A percentile compares a stretch with the other conserved stretches of the same genome.
Conservation (phyloP, 2,888 invertebrate species). For the Metalampra italica region DNA sequence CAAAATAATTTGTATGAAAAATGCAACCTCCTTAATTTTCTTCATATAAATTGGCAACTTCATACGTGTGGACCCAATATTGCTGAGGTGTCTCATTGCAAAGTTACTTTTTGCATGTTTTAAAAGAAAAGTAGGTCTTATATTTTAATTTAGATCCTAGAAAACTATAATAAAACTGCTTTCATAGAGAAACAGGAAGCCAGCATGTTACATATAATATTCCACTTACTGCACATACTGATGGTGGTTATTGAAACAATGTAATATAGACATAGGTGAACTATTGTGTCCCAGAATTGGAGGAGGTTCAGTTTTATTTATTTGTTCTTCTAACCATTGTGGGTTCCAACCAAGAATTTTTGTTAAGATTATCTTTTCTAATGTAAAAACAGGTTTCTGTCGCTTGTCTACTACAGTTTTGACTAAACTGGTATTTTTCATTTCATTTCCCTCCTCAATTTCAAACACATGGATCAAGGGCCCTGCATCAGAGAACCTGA, state of each 20-base stretch:
- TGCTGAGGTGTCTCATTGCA: too few species aligned
- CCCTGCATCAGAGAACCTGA: slow-evolving; percentile 46
- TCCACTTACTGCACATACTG: slow-evolving; percentile 79
- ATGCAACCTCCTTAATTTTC: too few species aligned
- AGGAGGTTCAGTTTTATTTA: slow-evolving; percentile 66
- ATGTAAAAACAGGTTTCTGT: slow-evolving; percentile 49
- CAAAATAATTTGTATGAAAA: too few species aligned
- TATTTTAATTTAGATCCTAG: not conserved
- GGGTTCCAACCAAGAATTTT: slow-evolving; percentile 82
- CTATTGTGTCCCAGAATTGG: slow-evolving; percentile 71
- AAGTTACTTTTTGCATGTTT: too few species aligned
- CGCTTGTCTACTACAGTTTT: slow-evolving; percentile 44
- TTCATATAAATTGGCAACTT: too few species aligned
- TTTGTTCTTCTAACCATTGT: slow-evolving; percentile 80
- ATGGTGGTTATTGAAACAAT: slow-evolving; percentile 72
- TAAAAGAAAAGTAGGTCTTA: not conserved
- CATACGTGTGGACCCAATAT: too few species aligned
- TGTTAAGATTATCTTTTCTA: slow-evolving; percentile 69
- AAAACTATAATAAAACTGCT: too few species aligned
- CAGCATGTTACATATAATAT: too few species aligned
- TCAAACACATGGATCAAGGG: slow-evolving; percentile 47
- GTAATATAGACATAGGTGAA: slow-evolving; percentile 72
- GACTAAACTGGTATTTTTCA: slow-evolving; percentile 54
- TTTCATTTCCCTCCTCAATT: slow-evolving; percentile 59
- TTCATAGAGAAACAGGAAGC: too few species aligned